Evolutionary conservation across 1,140 invertebrate species (phyloP).

Genomic region (Ctenoplectra terminalis): DNA sequence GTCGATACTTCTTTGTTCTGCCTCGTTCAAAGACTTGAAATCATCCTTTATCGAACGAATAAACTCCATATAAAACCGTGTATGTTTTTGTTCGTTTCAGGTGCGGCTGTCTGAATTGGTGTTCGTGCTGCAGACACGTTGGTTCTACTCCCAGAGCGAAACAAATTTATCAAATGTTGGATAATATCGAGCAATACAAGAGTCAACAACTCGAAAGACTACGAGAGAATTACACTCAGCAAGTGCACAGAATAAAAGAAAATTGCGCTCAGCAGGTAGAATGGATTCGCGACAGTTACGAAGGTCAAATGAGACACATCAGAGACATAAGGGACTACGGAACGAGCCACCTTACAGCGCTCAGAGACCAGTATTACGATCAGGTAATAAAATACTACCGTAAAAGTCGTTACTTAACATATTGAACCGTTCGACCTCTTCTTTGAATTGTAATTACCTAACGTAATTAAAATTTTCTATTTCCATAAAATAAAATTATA

Average conservation of each 20-base stretch:
- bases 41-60: too few species aligned
- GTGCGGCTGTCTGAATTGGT: conserved; percentile 85
- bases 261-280: conserved; percentile 97
- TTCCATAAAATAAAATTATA: too few species aligned
- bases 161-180: conserved; percentile 93
- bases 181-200: conserved; percentile 95
- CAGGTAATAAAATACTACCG: conserved; percentile 85
- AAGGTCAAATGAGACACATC: conserved; percentile 92
- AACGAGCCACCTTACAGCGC: conserved; percentile 90
- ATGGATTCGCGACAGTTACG: conserved; percentile 95
- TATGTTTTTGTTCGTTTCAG: conserved; percentile 76
- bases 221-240: conserved; percentile 95
- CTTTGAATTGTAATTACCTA: too few species aligned
- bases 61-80: background rate
- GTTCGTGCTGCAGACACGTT: conserved; percentile 87
- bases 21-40: background rate
- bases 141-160: conserved; percentile 89
- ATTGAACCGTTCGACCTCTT: too few species aligned
- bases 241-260: conserved; percentile 94
- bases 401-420: too few species aligned
- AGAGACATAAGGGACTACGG: conserved; percentile 95
- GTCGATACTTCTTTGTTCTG: background rate
- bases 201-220: conserved; percentile 93
- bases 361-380: conserved; percentile 96
- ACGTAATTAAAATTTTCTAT: background rate